Percentiles rank a stretch among this genome's conserved stretches.
Evolutionary conservation across 2,113 vertebrate species (phyloP).

Genomic region (Alouatta palliata): DNA sequence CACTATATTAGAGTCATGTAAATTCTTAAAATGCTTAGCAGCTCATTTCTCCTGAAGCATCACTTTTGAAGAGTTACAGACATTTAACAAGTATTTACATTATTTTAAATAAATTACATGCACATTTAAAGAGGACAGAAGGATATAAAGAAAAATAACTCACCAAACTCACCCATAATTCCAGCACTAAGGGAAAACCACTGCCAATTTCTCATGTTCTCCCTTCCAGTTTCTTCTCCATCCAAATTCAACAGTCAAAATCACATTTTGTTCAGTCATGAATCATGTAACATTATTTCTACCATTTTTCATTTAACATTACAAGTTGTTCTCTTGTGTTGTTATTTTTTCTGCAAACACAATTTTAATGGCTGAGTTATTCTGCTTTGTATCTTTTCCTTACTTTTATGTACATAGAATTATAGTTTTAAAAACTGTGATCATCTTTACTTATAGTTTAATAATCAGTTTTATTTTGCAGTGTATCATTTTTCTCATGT

Average conservation of each 20-base stretch:
- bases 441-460: neutral
- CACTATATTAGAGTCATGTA: neutral
- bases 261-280: neutral
- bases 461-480: neutral
- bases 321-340: neutral
- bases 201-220: neutral
- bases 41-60: neutral
- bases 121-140: neutral
- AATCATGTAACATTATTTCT: neutral
- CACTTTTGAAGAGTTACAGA: neutral
- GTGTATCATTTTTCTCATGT: neutral
- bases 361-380: neutral
- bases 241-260: neutral
- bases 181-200: neutral
- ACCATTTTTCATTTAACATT: slow-evolving; percentile 9
- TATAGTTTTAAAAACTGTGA: neutral
- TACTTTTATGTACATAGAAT: neutral
- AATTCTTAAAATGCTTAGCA: neutral
- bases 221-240: neutral
- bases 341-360: neutral
- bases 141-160: neutral
- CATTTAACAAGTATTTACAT: neutral
- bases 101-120: neutral
- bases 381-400: neutral
- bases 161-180: neutral